Evolutionary conservation across 2,888 invertebrate species (phyloP).

Genomic region (Cosmopolites sordidus): DNA sequence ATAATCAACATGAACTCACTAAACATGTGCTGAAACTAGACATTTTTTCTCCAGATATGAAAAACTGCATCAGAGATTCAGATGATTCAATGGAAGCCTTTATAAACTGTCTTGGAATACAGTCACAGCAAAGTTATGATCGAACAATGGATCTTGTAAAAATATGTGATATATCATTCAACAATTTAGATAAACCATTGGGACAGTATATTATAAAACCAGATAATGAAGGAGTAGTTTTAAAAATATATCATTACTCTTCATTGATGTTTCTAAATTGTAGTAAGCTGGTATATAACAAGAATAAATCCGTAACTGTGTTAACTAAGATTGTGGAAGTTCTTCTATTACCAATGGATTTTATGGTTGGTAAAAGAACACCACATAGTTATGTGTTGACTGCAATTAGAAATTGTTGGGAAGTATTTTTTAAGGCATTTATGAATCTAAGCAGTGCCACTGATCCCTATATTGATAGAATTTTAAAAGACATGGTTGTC

Average conservation of each 20-base stretch:
- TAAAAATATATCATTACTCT: constrained; percentile 40
- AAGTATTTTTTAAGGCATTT: constrained; percentile 52
- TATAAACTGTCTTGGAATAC: constrained; percentile 36
- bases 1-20: constrained; percentile 34
- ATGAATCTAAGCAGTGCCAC: constrained; percentile 48
- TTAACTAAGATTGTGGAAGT: constrained; percentile 46
- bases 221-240: constrained; percentile 36
- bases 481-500: constrained; percentile 50
- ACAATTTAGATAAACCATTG: constrained; percentile 37
- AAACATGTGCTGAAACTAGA: constrained; percentile 37
- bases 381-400: constrained; percentile 46
- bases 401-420: constrained; percentile 52
- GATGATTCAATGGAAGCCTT: constrained; percentile 39
- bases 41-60: constrained; percentile 31
- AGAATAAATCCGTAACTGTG: constrained; percentile 42
- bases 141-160: constrained; percentile 30
- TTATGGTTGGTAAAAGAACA: constrained; percentile 49
- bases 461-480: constrained; percentile 51
- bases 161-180: constrained; percentile 41
- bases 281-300: constrained; percentile 40
- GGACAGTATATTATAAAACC: constrained; percentile 35
- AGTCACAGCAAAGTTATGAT: constrained; percentile 26
- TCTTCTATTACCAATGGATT: constrained; percentile 51
- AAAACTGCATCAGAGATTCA: constrained; percentile 19
- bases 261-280: constrained; percentile 40